These are phyloP conservation scores for Rotaria macrura DNA, from an alignment of 2,888 invertebrate species.

Conservation along the genomic window DNA sequence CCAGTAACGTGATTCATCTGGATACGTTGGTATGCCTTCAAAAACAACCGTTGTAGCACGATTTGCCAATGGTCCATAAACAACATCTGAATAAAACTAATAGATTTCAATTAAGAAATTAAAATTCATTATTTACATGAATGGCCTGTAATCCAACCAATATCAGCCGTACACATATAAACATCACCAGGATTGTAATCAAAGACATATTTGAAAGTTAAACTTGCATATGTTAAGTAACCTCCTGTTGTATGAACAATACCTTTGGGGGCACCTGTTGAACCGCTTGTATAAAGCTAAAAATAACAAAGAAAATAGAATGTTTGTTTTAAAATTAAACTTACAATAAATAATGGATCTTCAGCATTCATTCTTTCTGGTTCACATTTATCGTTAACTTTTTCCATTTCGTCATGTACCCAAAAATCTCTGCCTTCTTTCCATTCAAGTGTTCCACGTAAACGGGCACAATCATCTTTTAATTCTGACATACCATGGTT, in stretches of 20 bases:
- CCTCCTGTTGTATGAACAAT: constrained; percentile 31
- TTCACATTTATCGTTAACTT: constrained; percentile 68
- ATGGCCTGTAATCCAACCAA: constrained; percentile 34
- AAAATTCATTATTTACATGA: constrained; percentile 9
- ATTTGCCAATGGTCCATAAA: constrained; percentile 31
- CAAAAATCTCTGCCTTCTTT: constrained; percentile 64
- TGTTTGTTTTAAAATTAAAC: constrained; percentile 59
- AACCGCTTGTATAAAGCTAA: constrained; percentile 41
- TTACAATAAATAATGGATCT: constrained; percentile 92
- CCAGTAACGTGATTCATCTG: constrained; percentile 54
- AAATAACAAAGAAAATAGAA: constrained; percentile 22
- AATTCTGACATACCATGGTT: not conserved
- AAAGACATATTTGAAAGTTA: constrained; percentile 27
- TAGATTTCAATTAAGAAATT: constrained; percentile 43
- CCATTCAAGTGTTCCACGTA: constrained; percentile 33
- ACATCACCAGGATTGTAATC: constrained; percentile 29
- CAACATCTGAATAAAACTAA: constrained; percentile 50
- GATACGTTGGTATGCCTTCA: constrained; percentile 91
- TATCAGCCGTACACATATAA: constrained; percentile 29
- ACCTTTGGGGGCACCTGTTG: constrained; percentile 32
- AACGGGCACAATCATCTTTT: not conserved
- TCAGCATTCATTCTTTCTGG: constrained; percentile 92
- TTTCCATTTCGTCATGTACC: constrained; percentile 78
- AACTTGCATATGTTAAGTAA: constrained; percentile 22
- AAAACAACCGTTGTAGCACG: constrained; percentile 52